Conservation (phyloP, 2,797 vertebrate genomes). For the Notamacropus eugenii region DNA sequence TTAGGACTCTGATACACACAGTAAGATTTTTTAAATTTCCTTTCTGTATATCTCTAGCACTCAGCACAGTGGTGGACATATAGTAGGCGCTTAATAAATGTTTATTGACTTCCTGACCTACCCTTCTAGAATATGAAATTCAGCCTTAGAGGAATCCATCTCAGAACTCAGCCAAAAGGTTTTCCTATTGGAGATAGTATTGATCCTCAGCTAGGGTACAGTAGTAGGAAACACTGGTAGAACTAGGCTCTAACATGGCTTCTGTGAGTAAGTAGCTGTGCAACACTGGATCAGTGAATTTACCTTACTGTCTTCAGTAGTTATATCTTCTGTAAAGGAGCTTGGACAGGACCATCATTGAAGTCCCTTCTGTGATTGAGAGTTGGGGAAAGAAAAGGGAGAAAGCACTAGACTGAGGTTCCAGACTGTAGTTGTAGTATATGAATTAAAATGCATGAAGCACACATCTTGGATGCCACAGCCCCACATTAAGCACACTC, state of each 20-base stretch:
- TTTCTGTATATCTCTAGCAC: neutral
- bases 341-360: neutral
- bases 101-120: neutral
- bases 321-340: neutral
- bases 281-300: neutral
- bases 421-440: neutral
- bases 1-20: neutral
- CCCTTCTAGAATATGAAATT: neutral
- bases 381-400: neutral
- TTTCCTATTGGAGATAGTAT: neutral
- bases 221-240: neutral
- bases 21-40: neutral
- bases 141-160: neutral
- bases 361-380: neutral
- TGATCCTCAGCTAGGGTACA: neutral
- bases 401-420: neutral
- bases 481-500: neutral
- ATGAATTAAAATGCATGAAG: neutral
- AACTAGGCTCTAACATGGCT: neutral
- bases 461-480: neutral
- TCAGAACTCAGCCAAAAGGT: neutral
- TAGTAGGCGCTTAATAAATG: neutral
- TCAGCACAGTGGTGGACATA: neutral
- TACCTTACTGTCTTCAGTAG: neutral
- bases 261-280: neutral